Percentiles rank a stretch among this genome's conserved stretches.
Conservation (phyloP, 2,797 vertebrate species). For the Danio choprae region DNA sequence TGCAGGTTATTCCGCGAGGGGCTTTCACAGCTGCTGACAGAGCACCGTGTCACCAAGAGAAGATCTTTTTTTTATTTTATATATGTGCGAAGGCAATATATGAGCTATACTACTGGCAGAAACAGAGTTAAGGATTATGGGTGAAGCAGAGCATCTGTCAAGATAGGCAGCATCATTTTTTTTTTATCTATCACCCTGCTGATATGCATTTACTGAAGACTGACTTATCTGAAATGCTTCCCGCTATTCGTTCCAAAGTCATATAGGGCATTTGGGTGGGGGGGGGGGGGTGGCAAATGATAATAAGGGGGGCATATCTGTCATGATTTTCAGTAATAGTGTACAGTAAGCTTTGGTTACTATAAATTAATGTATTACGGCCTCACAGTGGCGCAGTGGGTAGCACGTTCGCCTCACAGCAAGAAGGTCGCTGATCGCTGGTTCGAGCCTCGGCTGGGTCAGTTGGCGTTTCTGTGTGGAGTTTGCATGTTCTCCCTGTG, state of each 20-base stretch:
- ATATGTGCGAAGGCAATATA: neutral
- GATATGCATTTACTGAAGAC: neutral
- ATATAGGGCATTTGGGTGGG: neutral
- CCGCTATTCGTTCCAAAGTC: neutral
- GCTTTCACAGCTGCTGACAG: constrained; percentile 14
- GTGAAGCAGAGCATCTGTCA: constrained; percentile 6
- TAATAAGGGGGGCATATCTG: neutral
- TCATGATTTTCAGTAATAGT: too few species aligned
- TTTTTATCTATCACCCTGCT: neutral
- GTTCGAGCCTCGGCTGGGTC: too few species aligned
- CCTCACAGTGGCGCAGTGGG: too few species aligned
- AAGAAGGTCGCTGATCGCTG: too few species aligned
- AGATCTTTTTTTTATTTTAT: too few species aligned
- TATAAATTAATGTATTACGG: too few species aligned
- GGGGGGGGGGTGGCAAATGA: too few species aligned
- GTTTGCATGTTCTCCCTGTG: too few species aligned
- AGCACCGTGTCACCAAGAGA: neutral
- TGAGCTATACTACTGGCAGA: neutral
- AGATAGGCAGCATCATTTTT: neutral
- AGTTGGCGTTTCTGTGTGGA: too few species aligned
- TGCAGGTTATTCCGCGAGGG: constrained; percentile 4
- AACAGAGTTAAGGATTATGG: constrained; percentile 11
- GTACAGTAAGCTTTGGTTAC: too few species aligned
- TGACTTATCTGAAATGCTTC: constrained; percentile 1
- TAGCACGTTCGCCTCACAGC: too few species aligned